Evolutionary conservation across 2,797 vertebrate species (phyloP).

Genomic region (Trematomus bernacchii): DNA sequence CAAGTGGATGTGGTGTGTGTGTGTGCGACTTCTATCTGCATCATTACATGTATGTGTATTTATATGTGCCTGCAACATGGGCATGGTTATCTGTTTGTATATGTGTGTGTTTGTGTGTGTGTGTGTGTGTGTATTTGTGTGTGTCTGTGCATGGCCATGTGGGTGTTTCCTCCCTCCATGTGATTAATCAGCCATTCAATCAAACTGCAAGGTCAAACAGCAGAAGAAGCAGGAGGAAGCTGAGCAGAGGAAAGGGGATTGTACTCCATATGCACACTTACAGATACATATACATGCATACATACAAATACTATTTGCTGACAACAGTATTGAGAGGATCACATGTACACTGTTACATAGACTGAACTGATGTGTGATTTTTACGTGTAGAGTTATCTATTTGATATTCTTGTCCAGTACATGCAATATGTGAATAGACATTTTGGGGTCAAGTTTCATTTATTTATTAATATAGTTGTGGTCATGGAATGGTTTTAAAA

Average conservation of each 20-base stretch:
- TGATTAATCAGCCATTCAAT: slow-evolving; percentile 70
- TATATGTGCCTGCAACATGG: no score
- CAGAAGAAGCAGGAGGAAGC: slow-evolving; percentile 19
- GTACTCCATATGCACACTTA: neutral
- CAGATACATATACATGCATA: neutral
- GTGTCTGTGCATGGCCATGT: slow-evolving; percentile 14
- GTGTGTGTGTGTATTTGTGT: slow-evolving; percentile 22
- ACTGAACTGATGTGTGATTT: no score
- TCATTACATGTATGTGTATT: neutral
- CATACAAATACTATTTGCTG: no score
- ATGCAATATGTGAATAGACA: neutral
- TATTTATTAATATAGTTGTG: neutral
- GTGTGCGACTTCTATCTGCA: neutral
- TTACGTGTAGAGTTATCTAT: neutral
- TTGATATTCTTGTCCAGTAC: neutral
- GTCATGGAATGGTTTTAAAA: neutral
- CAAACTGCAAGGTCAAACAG: slow-evolving; percentile 62
- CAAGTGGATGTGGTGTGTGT: slow-evolving; percentile 8
- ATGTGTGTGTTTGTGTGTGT: neutral
- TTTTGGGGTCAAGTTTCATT: neutral
- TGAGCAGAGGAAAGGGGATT: slow-evolving; percentile 14
- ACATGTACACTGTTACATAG: no score
- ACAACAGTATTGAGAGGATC: no score
- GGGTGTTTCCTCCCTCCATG: slow-evolving; percentile 25
- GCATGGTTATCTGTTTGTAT: neutral